Base-by-base conservation (phyloP, 2,113 vertebrate genomes). In the Papio anubis region DNA sequence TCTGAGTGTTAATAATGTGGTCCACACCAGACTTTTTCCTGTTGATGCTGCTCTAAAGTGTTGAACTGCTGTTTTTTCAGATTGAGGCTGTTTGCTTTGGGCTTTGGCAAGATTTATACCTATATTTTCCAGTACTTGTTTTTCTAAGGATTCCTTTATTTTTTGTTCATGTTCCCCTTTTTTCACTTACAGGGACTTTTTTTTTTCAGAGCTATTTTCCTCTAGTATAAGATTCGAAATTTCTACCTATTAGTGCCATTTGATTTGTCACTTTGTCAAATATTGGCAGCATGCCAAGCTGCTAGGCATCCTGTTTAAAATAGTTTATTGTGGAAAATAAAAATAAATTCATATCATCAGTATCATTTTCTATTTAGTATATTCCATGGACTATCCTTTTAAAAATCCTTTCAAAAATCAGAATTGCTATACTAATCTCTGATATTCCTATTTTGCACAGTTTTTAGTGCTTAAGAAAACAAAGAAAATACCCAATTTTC, bases 181-280 rank as follows among this genome's bases (percentile, higher is more conserved):
- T 97, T 96, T 40, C 66, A n/a, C 27, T 75, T 83, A 66, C 5
- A 84, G 16, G 38, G 13, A 9, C 27, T 95, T 38, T 13, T n/a
- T 81, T 45, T 27, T 92, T 81, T 38, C 45, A 90, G 72, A 81
- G 20, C n/a, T 83, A 27, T 93, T 87, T 72, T 79, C 23, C 23
- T n/a, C 5, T 45, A 38, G 11, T 40, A 20, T 83, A 79, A 76
- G 35, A 91, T 68, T 80, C 16, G n/a, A 82, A 30, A 13, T 93
- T 94, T 68, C 27, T 12, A 68, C 88, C n/a, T 78, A 81, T 94
- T 96, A 84, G 59, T 79, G n/a, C n/a, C 64, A 68, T 79, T 85
- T 94, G 64, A 20, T 88, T 93, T 88, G 72, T n/a, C 27, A 87
- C 48, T 72, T 92, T 82, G 76, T 96, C 72, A 88, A 59, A 75